A percentile compares a stretch with the other conserved stretches of the same genome.
phyloP scores from a whole-genome alignment of 2,113 vertebrate species.

The Carlito syrichta region DNA sequence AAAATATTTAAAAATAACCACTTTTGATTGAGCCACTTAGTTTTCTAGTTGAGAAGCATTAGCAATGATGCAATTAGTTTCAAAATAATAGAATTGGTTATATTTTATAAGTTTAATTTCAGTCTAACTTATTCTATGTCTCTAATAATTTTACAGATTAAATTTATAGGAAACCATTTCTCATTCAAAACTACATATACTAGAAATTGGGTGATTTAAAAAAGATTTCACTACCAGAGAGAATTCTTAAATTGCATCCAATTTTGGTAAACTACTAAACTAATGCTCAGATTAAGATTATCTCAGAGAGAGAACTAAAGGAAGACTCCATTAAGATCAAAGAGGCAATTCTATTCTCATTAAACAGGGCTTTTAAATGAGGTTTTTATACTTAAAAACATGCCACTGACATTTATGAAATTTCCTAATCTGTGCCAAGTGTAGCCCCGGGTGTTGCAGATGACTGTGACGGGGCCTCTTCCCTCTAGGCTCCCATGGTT shows the following conservation, averaged over 20 bases:
- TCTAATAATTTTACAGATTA: neutral
- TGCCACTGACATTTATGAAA: neutral
- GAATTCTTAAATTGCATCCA: neutral
- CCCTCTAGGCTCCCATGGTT: neutral
- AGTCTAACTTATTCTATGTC: neutral
- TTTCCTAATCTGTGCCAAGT: neutral
- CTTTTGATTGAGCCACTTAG: neutral
- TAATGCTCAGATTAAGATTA: neutral
- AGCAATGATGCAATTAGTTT: neutral
- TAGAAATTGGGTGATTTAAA: neutral
- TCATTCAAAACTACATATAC: neutral
- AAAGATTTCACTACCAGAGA: neutral
- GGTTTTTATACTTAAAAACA: neutral
- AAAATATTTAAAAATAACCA: neutral
- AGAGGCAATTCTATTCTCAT: neutral
- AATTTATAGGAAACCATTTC: neutral
- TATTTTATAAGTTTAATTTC: slow-evolving; percentile 23
- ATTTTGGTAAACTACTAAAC: neutral
- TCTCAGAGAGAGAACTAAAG: neutral
- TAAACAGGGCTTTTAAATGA: neutral
- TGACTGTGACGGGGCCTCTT: neutral
- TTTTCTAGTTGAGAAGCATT: neutral
- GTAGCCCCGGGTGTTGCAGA: neutral
- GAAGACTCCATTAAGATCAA: neutral
- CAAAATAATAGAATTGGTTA: neutral